phyloP scores from a whole-genome alignment of 2,797 vertebrate species.

The Microctenopoma lineatum region DNA sequence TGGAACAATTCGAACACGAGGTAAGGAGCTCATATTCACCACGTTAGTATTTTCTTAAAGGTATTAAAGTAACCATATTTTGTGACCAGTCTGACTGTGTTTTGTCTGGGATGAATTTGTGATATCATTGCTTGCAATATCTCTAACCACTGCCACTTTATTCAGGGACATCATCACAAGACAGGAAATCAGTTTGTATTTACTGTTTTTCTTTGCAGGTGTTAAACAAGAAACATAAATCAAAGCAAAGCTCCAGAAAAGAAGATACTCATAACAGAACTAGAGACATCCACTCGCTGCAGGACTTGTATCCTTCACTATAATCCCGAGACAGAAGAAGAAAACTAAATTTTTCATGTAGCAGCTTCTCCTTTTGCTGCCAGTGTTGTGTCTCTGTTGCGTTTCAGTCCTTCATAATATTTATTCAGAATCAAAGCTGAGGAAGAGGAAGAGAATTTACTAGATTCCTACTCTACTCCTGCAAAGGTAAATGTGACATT shows the following conservation, averaged over 20 bases:
- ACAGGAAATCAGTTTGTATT: background rate
- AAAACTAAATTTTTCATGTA: background rate
- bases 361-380: background rate
- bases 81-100: background rate
- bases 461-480: slow-evolving; percentile 90
- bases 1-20: slow-evolving; percentile 90
- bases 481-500: slow-evolving; percentile 83
- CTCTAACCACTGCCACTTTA: background rate
- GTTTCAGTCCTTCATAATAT: slow-evolving; percentile 59
- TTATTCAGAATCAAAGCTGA: slow-evolving; percentile 86
- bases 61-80: background rate
- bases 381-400: background rate
- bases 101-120: too few relatives aligned
- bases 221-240: slow-evolving; percentile 78
- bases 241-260: slow-evolving; percentile 56
- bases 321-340: background rate
- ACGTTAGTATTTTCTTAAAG: background rate
- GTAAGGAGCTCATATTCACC: slow-evolving; percentile 65
- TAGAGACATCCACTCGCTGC: slow-evolving; percentile 79
- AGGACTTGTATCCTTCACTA: slow-evolving; percentile 86
- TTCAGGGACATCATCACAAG: background rate
- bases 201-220: slow-evolving; percentile 64
- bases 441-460: slow-evolving; percentile 89
- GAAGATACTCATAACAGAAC: slow-evolving; percentile 65
- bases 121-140: background rate